Evolutionary conservation across 2,113 vertebrate species (phyloP).

Genomic region (Hiodon tergisus): DNA sequence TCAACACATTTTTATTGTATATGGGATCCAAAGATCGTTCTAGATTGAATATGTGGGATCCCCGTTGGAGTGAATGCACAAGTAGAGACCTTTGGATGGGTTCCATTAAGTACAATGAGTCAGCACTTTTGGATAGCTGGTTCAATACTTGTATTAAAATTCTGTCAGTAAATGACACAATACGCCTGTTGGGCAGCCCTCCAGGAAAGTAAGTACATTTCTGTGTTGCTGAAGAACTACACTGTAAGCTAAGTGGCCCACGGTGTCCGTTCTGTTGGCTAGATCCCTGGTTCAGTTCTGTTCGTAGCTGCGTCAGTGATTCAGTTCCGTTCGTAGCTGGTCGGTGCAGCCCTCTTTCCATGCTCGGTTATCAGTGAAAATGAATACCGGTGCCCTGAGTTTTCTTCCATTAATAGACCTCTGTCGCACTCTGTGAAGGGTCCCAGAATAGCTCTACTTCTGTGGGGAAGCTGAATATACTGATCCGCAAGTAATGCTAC

Average conservation of each 20-base stretch:
- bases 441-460: not conserved
- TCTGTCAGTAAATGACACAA: no score
- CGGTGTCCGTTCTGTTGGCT: not conserved
- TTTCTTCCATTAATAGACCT: constrained; percentile 59
- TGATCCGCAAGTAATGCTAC: not conserved
- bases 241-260: not conserved
- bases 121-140: not conserved
- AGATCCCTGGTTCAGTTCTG: no score
- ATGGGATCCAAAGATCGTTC: no score
- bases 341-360: not conserved
- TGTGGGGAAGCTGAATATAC: not conserved
- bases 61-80: no score
- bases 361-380: constrained; percentile 39
- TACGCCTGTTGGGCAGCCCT: no score
- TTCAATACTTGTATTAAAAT: not conserved
- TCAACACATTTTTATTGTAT: no score
- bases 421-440: not conserved
- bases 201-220: no score
- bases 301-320: not conserved
- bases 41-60: no score
- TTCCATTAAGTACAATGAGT: not conserved
- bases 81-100: no score
- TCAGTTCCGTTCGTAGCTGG: not conserved
- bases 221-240: no score
- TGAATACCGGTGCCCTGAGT: constrained; percentile 57